Conservation (phyloP, 1,140 invertebrate species). For the Drosophila prosaltans region DNA sequence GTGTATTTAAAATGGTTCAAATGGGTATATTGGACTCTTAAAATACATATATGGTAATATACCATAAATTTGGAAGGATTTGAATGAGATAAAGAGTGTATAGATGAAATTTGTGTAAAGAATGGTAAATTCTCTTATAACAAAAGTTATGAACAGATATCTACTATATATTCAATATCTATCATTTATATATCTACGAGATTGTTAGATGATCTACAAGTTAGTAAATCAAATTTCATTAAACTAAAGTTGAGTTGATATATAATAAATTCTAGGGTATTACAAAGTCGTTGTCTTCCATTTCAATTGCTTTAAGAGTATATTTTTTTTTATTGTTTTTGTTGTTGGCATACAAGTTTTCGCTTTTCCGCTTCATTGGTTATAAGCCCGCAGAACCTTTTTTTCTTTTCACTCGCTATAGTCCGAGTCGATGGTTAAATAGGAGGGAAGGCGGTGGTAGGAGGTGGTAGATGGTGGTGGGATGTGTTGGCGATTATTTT, state of each 20-base stretch:
- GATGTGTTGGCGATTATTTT: conserved; percentile 37
- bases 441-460: background rate
- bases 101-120: too few species aligned
- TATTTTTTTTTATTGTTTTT: conserved; percentile 21
- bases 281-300: background rate
- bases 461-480: conserved; percentile 3
- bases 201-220: too few species aligned
- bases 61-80: too few species aligned
- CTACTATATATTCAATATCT: too few species aligned
- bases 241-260: too few species aligned
- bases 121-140: too few species aligned
- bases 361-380: conserved; percentile 25
- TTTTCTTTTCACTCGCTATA: conserved; percentile 13
- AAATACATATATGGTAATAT: too few species aligned
- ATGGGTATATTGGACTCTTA: background rate
- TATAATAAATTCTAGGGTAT: background rate
- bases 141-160: too few species aligned
- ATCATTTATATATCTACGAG: too few species aligned
- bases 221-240: too few species aligned
- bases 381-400: conserved; percentile 39
- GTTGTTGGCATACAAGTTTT: conserved; percentile 44
- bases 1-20: background rate
- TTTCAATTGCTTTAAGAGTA: background rate
- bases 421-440: background rate
- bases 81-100: too few species aligned